Base-by-base conservation (phyloP, 2,888 invertebrate species). In the Notocelia uddmanniana region DNA sequence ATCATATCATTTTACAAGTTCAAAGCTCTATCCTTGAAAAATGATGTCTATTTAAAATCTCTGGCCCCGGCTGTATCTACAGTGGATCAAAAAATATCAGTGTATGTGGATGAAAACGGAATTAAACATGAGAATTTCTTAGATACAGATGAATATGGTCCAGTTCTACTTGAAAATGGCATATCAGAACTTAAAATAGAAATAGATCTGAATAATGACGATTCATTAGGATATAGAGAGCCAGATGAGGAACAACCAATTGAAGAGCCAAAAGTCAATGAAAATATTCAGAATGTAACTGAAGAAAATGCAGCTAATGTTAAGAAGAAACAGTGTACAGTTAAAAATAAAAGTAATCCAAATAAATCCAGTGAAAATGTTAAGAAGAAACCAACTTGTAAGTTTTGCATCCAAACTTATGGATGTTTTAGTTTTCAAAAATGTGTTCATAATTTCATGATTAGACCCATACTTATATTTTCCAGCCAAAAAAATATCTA, bases 171-270 rank as follows among this genome's bases (percentile, higher is more conserved):
- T 63, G 77, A 77, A 37, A 75, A 76, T 21, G 59, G 75, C 15
- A 76, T 74, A 19, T 68, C 76, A 10, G 78, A 79, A 69, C 68
- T 79, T 8, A 85, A 87, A 73, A 69, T 70, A 3, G 74, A 76
- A 59, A 9, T 55, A 74, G 63, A 70, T 64, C 41, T 55, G 15
- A 75, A 76, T 21, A 68, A 74, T 21, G 59, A 59, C 5, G 19
- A 73, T 57, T 60, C 45, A 19, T 13, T 13, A 8, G 73, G 79
- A 15, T 81, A 80, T 2, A 77, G 74, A 26, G 79, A 83, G 26
- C 88, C 90, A 0, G 91, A 92, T 37, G 84, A 91, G 75, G 91
- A 91, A 74, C 73, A 89, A 0, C 81, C 91, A 0, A 89, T 86
- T 83, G 87, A 84, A 8, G 80, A 88, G 18, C 83, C 87, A 62